phyloP scores from a whole-genome alignment of 2,113 vertebrate genomes.

The Carettochelys insculpta region DNA sequence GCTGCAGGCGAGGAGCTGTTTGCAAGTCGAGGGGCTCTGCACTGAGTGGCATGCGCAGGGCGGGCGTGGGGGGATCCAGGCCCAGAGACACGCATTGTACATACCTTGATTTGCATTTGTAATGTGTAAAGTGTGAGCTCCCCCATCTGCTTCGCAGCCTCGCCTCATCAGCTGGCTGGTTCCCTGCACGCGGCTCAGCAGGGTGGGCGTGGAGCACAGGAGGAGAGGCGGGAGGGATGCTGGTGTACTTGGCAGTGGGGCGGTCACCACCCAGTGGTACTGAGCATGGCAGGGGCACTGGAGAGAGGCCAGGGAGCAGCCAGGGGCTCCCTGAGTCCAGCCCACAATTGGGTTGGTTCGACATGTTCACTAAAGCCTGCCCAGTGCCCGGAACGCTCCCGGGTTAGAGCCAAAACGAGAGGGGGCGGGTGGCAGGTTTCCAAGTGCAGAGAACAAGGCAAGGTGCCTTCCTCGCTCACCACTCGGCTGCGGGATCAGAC shows the following conservation, averaged over 20 bases:
- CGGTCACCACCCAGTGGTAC: no score
- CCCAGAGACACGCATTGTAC: slow-evolving; percentile 27
- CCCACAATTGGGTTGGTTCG: no score
- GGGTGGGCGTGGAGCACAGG: slow-evolving; percentile 42
- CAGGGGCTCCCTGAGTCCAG: no score
- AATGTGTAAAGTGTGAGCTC: slow-evolving; percentile 54
- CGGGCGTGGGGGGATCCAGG: slow-evolving; percentile 32
- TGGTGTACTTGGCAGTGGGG: no score
- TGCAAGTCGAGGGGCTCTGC: neutral
- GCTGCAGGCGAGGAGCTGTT: neutral
- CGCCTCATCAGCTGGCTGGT: slow-evolving; percentile 70
- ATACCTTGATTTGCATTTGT: slow-evolving; percentile 54
- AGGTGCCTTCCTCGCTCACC: neutral
- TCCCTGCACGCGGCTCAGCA: slow-evolving; percentile 44
- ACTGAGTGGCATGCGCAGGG: neutral
- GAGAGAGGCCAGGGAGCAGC: no score
- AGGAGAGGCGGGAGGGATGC: neutral
- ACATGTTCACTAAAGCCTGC: no score
- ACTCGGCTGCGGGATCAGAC: neutral
- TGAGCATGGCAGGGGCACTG: neutral
- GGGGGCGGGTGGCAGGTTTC: neutral
- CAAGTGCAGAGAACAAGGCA: neutral
- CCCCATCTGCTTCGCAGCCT: slow-evolving; percentile 66
- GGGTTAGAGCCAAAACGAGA: neutral
- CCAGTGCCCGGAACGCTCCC: neutral